A percentile compares a stretch with the other conserved stretches of the same genome.
These are phyloP conservation scores for Diaphora mendica DNA, from an alignment of 2,888 invertebrate genomes.

Conservation along the genomic window DNA sequence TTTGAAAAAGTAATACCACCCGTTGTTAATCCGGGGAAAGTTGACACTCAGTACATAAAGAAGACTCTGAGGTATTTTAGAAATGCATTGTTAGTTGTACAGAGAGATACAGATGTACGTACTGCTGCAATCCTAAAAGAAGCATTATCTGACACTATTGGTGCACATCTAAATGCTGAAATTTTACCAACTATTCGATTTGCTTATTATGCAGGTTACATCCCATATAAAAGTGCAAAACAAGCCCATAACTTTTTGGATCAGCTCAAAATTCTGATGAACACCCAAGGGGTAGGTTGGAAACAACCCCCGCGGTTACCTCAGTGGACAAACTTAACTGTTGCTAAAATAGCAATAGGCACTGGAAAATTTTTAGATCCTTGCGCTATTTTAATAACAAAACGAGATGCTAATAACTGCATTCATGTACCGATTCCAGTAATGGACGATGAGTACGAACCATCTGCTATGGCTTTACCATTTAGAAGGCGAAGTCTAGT, in stretches of 20 bases:
- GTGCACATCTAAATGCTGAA: constrained; percentile 73
- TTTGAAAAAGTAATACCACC: constrained; percentile 70
- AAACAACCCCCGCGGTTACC: constrained; percentile 60
- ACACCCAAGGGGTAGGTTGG: constrained; percentile 79
- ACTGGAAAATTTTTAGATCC: constrained; percentile 66
- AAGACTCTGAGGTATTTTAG: constrained; percentile 67
- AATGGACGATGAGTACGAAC: constrained; percentile 65
- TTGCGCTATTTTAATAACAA: constrained; percentile 66
- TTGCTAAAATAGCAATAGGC: constrained; percentile 72
- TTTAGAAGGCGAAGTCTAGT: constrained; percentile 71
- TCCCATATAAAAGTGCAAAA: constrained; percentile 68
- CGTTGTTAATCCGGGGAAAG: constrained; percentile 62
- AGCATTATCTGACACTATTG: constrained; percentile 73
- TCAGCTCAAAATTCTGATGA: constrained; percentile 64
- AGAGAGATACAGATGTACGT: constrained; percentile 51
- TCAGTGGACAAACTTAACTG: constrained; percentile 72
- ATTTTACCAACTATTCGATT: constrained; percentile 75
- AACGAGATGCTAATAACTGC: constrained; percentile 72
- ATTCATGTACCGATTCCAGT: constrained; percentile 74
- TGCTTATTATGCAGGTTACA: constrained; percentile 79
- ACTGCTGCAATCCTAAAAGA: constrained; percentile 63
- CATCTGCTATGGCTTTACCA: constrained; percentile 73
- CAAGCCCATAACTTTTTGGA: constrained; percentile 70
- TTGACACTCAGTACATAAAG: constrained; percentile 66
- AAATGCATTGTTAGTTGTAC: constrained; percentile 57